A percentile compares a stretch with the other conserved stretches of the same genome.
Conservation (phyloP, 2,113 vertebrate species). For the Formicarius rufipectus region DNA sequence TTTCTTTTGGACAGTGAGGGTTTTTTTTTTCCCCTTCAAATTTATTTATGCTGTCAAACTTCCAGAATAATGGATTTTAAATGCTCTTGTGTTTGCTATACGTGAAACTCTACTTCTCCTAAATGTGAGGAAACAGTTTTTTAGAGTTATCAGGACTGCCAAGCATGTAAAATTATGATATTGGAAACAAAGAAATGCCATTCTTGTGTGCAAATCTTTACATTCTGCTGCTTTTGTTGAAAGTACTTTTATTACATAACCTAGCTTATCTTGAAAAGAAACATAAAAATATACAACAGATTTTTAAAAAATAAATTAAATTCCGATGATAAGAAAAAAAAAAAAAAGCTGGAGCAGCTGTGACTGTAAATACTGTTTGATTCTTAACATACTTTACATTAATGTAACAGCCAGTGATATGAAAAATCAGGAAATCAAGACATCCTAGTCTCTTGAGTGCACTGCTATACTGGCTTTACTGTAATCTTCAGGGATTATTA, state of each 20-base stretch:
- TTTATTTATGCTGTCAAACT: not conserved
- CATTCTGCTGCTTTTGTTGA: not conserved
- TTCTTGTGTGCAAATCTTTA: not conserved
- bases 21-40: not conserved
- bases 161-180: not conserved
- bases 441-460: not conserved
- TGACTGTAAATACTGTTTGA: too few relatives aligned
- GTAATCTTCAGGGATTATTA: not conserved
- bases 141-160: not conserved
- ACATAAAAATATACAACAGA: not conserved
- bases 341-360: not conserved
- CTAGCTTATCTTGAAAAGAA: not conserved
- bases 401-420: not conserved
- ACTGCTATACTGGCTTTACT: not conserved
- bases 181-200: not conserved
- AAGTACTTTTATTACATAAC: not conserved
- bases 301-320: not conserved
- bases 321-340: not conserved
- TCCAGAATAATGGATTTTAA: not conserved
- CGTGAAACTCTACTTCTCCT: not conserved
- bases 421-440: not conserved
- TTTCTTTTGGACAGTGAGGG: fast-evolving
- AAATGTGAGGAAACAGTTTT: not conserved
- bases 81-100: not conserved
- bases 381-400: too few relatives aligned